Conservation (phyloP, 2,888 invertebrate species). For the Tipula confusa region DNA sequence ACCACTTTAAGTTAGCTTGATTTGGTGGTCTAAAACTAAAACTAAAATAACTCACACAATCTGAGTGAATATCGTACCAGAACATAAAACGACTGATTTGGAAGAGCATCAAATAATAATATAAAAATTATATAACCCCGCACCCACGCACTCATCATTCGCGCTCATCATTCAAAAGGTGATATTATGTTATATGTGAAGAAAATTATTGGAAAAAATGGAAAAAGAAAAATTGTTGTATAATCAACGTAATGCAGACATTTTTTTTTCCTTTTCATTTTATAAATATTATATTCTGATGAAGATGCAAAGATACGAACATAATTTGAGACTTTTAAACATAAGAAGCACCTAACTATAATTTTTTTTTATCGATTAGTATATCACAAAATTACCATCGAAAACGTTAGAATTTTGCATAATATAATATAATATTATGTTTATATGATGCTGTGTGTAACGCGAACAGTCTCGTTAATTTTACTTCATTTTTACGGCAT, state of each 20-base stretch:
- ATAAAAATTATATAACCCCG: neutral
- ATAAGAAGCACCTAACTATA: neutral
- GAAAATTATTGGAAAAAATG: neutral
- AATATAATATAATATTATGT: conserved; percentile 16
- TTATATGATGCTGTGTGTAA: neutral
- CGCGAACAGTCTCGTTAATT: neutral
- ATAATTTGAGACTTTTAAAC: neutral
- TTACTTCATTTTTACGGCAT: neutral
- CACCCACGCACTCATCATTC: neutral
- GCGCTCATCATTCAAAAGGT: neutral
- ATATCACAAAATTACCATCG: conserved; percentile 3
- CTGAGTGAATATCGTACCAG: neutral
- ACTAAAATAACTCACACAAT: neutral
- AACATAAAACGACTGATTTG: neutral
- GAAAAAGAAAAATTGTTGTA: neutral
- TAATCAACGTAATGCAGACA: conserved; percentile 9
- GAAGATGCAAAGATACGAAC: neutral
- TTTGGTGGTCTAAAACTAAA: no score
- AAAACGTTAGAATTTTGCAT: neutral
- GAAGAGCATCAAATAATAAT: neutral
- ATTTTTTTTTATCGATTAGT: neutral
- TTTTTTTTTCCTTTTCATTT: neutral
- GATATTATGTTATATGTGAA: neutral
- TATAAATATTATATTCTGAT: neutral
- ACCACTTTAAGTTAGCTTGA: no score